Evolutionary conservation across 1,140 invertebrate species (phyloP).

Genomic region (Anastatus disparis): DNA sequence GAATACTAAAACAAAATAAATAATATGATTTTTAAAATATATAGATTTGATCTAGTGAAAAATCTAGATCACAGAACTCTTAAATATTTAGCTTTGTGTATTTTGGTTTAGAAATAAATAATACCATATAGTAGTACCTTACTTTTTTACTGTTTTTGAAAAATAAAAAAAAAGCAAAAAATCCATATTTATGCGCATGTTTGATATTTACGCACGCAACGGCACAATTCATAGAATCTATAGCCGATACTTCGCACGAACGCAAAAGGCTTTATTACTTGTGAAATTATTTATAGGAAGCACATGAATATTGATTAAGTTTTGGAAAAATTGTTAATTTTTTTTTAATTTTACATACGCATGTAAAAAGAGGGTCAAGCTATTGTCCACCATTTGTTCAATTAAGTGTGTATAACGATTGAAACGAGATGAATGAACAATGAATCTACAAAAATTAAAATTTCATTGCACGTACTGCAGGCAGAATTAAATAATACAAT

Average conservation of each 20-base stretch:
- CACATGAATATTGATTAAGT: background rate
- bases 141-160: too few relatives aligned
- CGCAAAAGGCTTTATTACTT: slow-evolving; percentile 12
- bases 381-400: background rate
- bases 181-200: too few relatives aligned
- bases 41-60: too few relatives aligned
- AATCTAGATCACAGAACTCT: too few relatives aligned
- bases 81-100: too few relatives aligned
- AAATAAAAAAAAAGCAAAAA: too few relatives aligned
- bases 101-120: background rate
- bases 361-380: background rate
- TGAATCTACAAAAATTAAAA: background rate
- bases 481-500: slow-evolving; percentile 19
- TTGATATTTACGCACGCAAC: too few relatives aligned
- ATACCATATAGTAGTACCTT: too few relatives aligned
- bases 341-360: too few relatives aligned
- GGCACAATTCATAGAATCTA: background rate
- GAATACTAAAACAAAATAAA: too few relatives aligned
- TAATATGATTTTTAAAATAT: too few relatives aligned
- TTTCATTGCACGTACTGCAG: background rate
- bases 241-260: background rate
- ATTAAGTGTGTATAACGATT: slow-evolving; percentile 13
- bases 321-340: background rate
- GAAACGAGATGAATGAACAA: background rate
- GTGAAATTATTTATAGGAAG: slow-evolving; percentile 10